Evolutionary conservation across 2,113 vertebrate species (phyloP), one percentile per base, ranked within the genome.

Genomic region (Aix galericulata): DNA sequence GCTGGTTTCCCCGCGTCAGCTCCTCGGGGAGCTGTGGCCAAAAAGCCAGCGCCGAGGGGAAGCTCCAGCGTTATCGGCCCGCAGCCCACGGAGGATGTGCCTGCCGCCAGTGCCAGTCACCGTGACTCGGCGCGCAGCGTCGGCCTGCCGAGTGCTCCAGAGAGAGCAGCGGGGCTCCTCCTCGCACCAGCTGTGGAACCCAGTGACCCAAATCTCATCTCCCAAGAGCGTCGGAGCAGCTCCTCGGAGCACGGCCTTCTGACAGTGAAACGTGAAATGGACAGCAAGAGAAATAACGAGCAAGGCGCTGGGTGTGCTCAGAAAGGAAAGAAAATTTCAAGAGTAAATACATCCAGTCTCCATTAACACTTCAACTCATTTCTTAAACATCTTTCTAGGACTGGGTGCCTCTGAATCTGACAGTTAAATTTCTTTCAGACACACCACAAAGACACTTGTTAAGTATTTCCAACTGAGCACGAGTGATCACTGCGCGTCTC

Each of bases 151-250:
- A 1, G 2, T 1, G 5, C 74, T 13, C 74, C 72, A 21, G 46
- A 48, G 91, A 52, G 10, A 81, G 80, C 80, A 32, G 79, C 38
- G 4, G 2, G 44, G 4, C 46, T 83, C 72, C 80, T 66, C 18
- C 31, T 4, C 9, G 48, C 50, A 25, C 13, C 86, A 21, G 82
- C 73, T 71, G 32, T 34, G 14, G 93, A 97, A 96, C 90, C 93
- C 96, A 89, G 86, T 95, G 93, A 96, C 95, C 96, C 86, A 92
- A 86, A 95, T 95, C 88, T 69, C 38, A 15, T 8, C 85, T 40
- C 46, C 27, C 9, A 20, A 82, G 11, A 26, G 79, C 32, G 46
- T 14, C 58, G 48, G 64, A 75, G 68, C 85, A 29, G 88, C 72
- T 63, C 34, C 59, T 5, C 29, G 9, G 67, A 52, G 79, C 40